Base-by-base conservation (phyloP, 1,140 invertebrate species). In the Polypedilum pembai region DNA sequence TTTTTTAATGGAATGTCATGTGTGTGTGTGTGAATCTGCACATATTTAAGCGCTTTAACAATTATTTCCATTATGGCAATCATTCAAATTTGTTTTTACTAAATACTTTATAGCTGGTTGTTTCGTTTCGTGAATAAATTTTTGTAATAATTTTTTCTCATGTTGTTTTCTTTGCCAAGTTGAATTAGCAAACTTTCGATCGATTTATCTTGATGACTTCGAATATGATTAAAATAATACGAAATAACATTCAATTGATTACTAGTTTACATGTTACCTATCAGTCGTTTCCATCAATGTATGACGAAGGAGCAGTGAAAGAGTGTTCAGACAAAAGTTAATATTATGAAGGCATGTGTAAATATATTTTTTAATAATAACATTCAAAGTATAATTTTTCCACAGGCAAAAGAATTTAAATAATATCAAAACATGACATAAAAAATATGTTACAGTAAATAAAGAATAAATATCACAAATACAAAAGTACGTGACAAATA, bases 381-480 rank as follows among this genome's bases (percentile, higher is more conserved):
- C 24, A 33, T 33, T 33, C 2, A 33, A 33, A 33, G 24, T 33
- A 33, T 33, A 33, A 33, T 33, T 33, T 33, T 33, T 33, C 24
- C 24, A 33, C 24, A 33, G 5, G 24, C 24, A 33, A 33, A 33
- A 33, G 24, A 33, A 1, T 33, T 33, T 33, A 33, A 56, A 45
- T 45, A 56, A 56, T 56, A 56, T 4, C 45, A 56, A 56, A 56
- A 56, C 45, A 56, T 12, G 15, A 56, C 12, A 56, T 56, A 56
- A 56, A n/a, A 56, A 45, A n/a, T n/a, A n/a, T n/a, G n/a, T n/a
- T n/a, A n/a, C n/a, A 8, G n/a, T 56, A 56, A 12, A 56, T 56
- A 56, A 56, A 56, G n/a, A 56, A 56, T 33, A 56, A 56, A n/a
- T 56, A 56, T 56, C 45, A 56, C 45, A 56, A 56, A 56, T n/a